These are phyloP conservation scores for Rhizomys pruinosus DNA, from an alignment of 2,113 vertebrate genomes.

Conservation along the genomic window DNA sequence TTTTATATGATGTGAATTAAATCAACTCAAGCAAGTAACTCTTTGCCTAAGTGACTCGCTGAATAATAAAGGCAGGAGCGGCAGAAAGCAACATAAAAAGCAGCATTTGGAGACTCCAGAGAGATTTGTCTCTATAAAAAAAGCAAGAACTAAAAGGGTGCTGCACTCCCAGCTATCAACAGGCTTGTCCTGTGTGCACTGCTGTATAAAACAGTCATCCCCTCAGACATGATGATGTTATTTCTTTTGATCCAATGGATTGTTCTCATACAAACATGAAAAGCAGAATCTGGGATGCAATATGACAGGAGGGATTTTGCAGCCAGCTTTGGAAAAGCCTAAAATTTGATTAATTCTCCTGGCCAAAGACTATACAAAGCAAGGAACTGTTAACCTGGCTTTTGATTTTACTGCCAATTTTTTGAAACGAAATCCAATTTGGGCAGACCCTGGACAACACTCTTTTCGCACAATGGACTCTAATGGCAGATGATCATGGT, in stretches of 20 bases:
- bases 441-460: not conserved
- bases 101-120: slow-evolving; percentile 56
- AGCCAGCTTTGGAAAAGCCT: slow-evolving; percentile 17
- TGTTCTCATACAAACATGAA: not conserved
- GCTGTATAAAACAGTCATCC: slow-evolving; percentile 9
- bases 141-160: not conserved
- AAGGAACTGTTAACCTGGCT: not conserved
- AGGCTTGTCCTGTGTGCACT: not conserved
- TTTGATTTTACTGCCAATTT: not conserved
- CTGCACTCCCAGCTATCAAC: slow-evolving; percentile 50
- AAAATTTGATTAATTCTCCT: slow-evolving; percentile 25
- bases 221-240: not conserved
- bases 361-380: not conserved
- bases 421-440: slow-evolving; percentile 12
- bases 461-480: slow-evolving; percentile 51
- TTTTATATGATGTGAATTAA: slow-evolving; percentile 76
- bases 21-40: slow-evolving; percentile 70
- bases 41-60: slow-evolving; percentile 57
- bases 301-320: not conserved
- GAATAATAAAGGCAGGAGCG: slow-evolving; percentile 56
- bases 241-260: slow-evolving; percentile 23
- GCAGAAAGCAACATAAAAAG: slow-evolving; percentile 60
- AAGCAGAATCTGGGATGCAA: not conserved
- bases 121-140: slow-evolving; percentile 48
- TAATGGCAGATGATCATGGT: slow-evolving; percentile 48